These are phyloP conservation scores for Alcedo quadribrachys DNA, from an alignment of 2,797 vertebrate genomes.

Conservation along the genomic window DNA sequence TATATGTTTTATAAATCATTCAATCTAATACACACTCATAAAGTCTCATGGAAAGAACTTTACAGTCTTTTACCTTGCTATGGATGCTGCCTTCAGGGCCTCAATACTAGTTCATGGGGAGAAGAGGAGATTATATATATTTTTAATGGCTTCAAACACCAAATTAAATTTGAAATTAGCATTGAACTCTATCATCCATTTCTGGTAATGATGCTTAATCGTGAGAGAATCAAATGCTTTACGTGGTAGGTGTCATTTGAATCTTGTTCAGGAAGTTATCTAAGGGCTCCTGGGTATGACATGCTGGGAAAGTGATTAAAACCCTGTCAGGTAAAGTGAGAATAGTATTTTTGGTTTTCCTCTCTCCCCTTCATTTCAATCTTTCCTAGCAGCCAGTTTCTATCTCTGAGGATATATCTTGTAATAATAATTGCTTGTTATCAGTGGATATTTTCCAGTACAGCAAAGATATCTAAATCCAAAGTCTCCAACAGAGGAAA, in stretches of 20 bases:
- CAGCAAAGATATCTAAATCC: slow-evolving; percentile 29
- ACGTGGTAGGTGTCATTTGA: not conserved
- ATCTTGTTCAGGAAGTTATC: not conserved
- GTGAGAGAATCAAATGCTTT: not conserved
- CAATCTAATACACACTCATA: not conserved
- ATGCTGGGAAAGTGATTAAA: slow-evolving; percentile 26
- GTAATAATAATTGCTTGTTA: slow-evolving; percentile 51
- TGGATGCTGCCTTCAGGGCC: not conserved
- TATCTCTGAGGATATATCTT: slow-evolving; percentile 1
- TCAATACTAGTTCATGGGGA: not conserved
- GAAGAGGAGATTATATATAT: not conserved
- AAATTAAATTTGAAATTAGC: slow-evolving; percentile 33
- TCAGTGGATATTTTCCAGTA: slow-evolving; percentile 33
- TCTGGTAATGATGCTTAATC: slow-evolving; percentile 20
- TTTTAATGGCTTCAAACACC: not conserved
- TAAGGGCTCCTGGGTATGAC: not conserved
- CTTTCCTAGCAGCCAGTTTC: not conserved
- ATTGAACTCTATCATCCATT: slow-evolving; percentile 36
- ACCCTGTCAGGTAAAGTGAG: not conserved
- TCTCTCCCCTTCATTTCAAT: not conserved
- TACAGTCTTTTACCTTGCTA: not conserved
- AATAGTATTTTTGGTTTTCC: not conserved
- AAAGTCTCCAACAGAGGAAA: slow-evolving; percentile 35
- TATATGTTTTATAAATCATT: slow-evolving; percentile 44
- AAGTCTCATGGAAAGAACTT: slow-evolving; percentile 2